These are phyloP conservation scores for Eupelmus urozonus DNA, from an alignment of 2,888 invertebrate genomes.

Conservation along the genomic window DNA sequence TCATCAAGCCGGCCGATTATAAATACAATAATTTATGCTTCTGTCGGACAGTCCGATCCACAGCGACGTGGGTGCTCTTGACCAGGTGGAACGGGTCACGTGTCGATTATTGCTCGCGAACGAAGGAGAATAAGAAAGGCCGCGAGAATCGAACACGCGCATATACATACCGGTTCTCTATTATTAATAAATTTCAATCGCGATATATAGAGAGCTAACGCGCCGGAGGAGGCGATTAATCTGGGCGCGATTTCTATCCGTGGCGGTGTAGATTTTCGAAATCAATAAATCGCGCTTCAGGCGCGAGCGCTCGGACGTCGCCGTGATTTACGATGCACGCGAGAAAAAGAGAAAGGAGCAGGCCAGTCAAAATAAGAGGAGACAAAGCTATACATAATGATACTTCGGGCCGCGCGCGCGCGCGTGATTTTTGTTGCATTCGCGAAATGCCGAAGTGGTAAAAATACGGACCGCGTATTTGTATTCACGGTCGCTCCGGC, in stretches of 20 bases:
- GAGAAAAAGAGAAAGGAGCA: not conserved
- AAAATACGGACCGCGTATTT: not conserved
- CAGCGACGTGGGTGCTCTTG: slow-evolving; percentile 11
- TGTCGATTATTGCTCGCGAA: not conserved
- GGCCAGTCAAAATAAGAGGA: not conserved
- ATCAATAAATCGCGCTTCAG: slow-evolving; percentile 64
- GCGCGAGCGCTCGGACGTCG: slow-evolving; percentile 25
- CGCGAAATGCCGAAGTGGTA: slow-evolving; percentile 9
- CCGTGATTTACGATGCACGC: slow-evolving; percentile 57
- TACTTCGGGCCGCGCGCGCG: slow-evolving; percentile 25
- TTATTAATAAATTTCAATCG: slow-evolving; percentile 74
- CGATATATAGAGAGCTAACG: slow-evolving; percentile 62
- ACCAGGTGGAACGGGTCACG: slow-evolving; percentile 35
- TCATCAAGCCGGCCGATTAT: slow-evolving; percentile 60
- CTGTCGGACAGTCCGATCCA: slow-evolving; percentile 54
- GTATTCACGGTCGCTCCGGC: slow-evolving; percentile 8
- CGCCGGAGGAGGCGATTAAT: slow-evolving; percentile 66
- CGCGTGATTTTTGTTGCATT: slow-evolving; percentile 27
- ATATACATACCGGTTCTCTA: slow-evolving; percentile 71
- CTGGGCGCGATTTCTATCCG: slow-evolving; percentile 65
- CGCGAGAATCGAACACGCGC: slow-evolving; percentile 42
- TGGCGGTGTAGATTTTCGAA: slow-evolving; percentile 66
- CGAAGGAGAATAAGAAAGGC: not conserved
- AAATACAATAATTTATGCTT: slow-evolving; percentile 72
- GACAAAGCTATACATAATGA: slow-evolving; percentile 21